These are phyloP conservation scores for Koerneria pararmatus DNA, from an alignment of 2,888 invertebrate genomes.

Conservation along the genomic window DNA sequence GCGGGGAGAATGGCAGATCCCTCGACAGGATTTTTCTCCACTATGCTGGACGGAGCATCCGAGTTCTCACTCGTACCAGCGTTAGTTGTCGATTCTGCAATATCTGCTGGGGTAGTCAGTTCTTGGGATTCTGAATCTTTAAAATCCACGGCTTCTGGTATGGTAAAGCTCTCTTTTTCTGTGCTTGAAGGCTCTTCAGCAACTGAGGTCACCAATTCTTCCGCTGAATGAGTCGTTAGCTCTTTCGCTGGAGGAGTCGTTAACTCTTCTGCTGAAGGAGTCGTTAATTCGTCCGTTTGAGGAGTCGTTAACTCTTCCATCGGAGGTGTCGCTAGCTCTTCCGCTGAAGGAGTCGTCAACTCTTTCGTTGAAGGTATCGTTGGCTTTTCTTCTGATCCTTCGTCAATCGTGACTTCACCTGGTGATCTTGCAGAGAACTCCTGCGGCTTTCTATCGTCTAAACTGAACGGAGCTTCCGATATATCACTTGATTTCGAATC, in stretches of 20 bases:
- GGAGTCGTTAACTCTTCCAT: too few species aligned
- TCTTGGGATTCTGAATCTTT: neutral
- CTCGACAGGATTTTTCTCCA: too few species aligned
- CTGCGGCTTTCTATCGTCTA: too few species aligned
- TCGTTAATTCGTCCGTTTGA: conserved; percentile 19
- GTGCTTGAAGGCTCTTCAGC: neutral
- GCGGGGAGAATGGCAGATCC: too few species aligned
- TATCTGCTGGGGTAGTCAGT: neutral
- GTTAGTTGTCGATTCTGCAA: neutral
- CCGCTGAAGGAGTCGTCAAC: conserved; percentile 16
- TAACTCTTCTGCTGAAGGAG: neutral
- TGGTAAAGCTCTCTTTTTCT: neutral
- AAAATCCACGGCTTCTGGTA: neutral
- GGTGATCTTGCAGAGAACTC: too few species aligned
- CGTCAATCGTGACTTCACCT: too few species aligned
- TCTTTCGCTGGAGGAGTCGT: too few species aligned
- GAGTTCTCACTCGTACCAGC: conserved; percentile 22
- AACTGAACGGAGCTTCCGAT: too few species aligned
- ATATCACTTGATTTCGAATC: too few species aligned
- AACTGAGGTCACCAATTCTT: neutral
- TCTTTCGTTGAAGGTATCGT: too few species aligned
- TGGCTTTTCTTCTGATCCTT: too few species aligned
- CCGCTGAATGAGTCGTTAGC: too few species aligned
- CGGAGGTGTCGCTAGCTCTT: conserved; percentile 22
- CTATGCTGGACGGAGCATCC: neutral